Base-by-base conservation (phyloP, 2,797 vertebrate genomes). In the Echiichthys vipera region DNA sequence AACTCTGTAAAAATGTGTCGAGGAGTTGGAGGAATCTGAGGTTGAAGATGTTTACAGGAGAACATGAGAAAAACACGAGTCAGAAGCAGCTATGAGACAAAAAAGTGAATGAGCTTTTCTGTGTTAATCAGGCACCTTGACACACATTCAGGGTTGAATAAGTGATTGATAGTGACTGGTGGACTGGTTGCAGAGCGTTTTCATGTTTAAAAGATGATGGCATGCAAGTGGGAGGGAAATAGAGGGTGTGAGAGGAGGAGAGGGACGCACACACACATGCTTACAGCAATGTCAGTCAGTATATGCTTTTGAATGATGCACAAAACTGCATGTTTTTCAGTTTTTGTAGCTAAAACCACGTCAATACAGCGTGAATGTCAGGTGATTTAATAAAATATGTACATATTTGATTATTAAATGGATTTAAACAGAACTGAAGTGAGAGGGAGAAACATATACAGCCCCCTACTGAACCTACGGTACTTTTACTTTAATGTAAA, bases 201-300 rank as follows among this genome's bases (percentile, higher is more conserved):
- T 74, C 11, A 65, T 64, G 62, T 71, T 74, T 64, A 22, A 74
- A 56, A 68, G 11, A 77, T 77, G 70, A 39, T 45, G 29, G 34
- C 5, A 53, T 34, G 4, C 25, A 69, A 47, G 63, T 65, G 67
- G 32, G 54, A 71, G 57, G 37, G 59, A 24, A 64, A 65, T 53
- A 30, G 45, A 69, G 32, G 30, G 54, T 18, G 4, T 42, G 20
- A 29, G 24, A 65, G 37, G 51, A 61, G 2, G 36, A 17, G 51
- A 32, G 14, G 5, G 40, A 24, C 3, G 13, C 17, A 54, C 34
- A 34, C 17, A 54, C 34, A 34, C 18, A 13, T 22, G 37, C 14
- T 40, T 46, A 17, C 2, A 27, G 8, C 24, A 12, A 6, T 46
- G 39, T 30, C 24, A n/a, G n/a, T n/a, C n/a, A 46, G 25, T 27